Base-by-base conservation (phyloP, 2,888 invertebrate species). In the Macrosiphum euphorbiae region DNA sequence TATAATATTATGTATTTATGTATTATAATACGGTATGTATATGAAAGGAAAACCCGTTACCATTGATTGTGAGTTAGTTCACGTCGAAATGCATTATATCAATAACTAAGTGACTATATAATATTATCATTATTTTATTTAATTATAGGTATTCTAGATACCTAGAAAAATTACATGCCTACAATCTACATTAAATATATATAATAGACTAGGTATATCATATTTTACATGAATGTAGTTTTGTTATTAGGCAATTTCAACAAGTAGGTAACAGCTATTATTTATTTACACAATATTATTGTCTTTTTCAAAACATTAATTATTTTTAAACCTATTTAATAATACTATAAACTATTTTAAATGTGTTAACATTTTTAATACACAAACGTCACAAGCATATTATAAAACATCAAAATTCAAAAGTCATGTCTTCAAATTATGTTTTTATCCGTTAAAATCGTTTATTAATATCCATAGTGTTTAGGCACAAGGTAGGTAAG, bases 11-110 rank as follows among this genome's bases (percentile, higher is more conserved):
- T 55, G 24, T 55, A 55, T 55, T 67, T n/a, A 67, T 67, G n/a
- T 67, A 67, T 67, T n/a, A n/a, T 67, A 35, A 67, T 67, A 67
- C 50, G 20, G n/a, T 50, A 52, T 20, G n/a, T n/a, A n/a, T 50
- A 35, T 41, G 41, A 67, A 52, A 78, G 52, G 26, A 84, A 84
- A 91, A 28, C 41, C 87, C 88, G 55, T 88, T 88, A 55, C 26
- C 55, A 8, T 84, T 52, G 52, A 91, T 91, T 91, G 24, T 16
- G 7, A 84, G 84, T 91, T 55, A 28, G 41, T 20, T 90, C 90
- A 91, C 90, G 84, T 84, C 11, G 52, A 91, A 91, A 78, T 52
- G 35, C 50, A 41, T 90, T 52, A 67, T 91, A 41, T 55, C 26
- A 55, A 55, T 88, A 52, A 52, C 24, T 13, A 24, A 87, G n/a